Evolutionary conservation across 2,888 invertebrate genomes (phyloP).

Genomic region (Ectemnius lituratus): DNA sequence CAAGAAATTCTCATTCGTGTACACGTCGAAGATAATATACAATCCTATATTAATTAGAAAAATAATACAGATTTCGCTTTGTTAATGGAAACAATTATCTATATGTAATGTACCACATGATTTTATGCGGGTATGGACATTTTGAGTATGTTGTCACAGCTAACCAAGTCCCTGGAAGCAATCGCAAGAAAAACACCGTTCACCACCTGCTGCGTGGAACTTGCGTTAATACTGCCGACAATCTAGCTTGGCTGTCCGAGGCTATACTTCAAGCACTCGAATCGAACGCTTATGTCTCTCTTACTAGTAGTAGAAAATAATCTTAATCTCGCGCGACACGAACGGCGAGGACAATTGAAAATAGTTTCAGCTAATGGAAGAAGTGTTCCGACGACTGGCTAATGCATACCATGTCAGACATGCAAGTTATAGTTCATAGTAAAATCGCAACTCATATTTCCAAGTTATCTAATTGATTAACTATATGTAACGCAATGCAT

Average conservation of each 20-base stretch:
- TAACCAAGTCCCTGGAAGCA: conserved; percentile 66
- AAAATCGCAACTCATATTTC: too few relatives aligned
- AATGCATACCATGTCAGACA: too few relatives aligned
- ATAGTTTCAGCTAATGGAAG: too few relatives aligned
- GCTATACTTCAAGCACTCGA: too few relatives aligned
- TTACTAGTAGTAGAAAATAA: not conserved
- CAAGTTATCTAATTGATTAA: too few relatives aligned
- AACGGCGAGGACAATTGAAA: conserved; percentile 1
- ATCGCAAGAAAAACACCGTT: conserved; percentile 34
- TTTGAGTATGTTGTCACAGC: conserved; percentile 73
- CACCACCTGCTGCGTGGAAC: conserved; percentile 21
- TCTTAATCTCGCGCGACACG: not conserved
- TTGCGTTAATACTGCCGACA: not conserved
- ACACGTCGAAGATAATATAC: conserved; percentile 53
- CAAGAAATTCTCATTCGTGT: conserved; percentile 29
- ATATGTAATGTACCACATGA: conserved; percentile 65
- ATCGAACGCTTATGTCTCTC: too few relatives aligned
- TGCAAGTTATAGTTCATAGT: too few relatives aligned
- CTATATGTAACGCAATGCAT: too few relatives aligned
- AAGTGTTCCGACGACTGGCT: too few relatives aligned
- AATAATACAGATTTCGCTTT: conserved; percentile 73
- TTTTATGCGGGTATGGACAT: conserved; percentile 65
- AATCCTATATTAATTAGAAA: conserved; percentile 72
- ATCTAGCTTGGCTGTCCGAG: too few relatives aligned
- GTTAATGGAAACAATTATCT: conserved; percentile 73